These are phyloP conservation scores for Zaprionus camerounensis DNA, from an alignment of 1,140 invertebrate genomes.

Conservation along the genomic window DNA sequence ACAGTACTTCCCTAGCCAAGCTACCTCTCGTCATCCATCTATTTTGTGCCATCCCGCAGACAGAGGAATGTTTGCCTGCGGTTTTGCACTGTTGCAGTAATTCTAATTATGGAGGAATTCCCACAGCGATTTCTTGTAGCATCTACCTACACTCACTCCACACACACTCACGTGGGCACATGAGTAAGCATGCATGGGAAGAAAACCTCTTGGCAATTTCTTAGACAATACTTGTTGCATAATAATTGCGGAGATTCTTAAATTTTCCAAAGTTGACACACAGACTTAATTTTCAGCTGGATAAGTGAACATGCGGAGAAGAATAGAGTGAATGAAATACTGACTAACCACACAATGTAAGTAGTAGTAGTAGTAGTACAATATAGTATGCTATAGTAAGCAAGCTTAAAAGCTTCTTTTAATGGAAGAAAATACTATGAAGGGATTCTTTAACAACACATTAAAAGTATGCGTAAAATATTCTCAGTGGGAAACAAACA, in stretches of 20 bases:
- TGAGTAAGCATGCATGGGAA: background rate
- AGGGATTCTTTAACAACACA: too few species aligned
- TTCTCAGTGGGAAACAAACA: background rate
- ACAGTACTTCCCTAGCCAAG: background rate
- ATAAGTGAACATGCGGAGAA: too few species aligned
- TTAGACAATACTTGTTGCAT: slow-evolving; percentile 73
- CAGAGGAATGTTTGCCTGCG: slow-evolving; percentile 30
- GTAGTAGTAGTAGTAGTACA: background rate
- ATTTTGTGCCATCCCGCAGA: background rate
- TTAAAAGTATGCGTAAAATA: background rate
- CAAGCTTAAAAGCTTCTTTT: background rate
- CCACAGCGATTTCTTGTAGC: slow-evolving; percentile 33
- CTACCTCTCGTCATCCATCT: background rate
- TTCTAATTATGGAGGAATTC: slow-evolving; percentile 61
- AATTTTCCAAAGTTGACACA: slow-evolving; percentile 5
- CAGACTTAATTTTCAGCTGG: background rate
- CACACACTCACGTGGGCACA: slow-evolving; percentile 9
- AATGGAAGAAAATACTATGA: background rate
- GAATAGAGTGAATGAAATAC: too few species aligned
- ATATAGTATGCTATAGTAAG: background rate
- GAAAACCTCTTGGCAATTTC: slow-evolving; percentile 38
- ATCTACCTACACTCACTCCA: slow-evolving; percentile 17
- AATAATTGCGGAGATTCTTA: slow-evolving; percentile 42
- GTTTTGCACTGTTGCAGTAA: slow-evolving; percentile 46
- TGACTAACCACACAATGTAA: too few species aligned